A percentile compares a stretch with the other conserved stretches of the same genome.
These are phyloP conservation scores for Drosophila setosimentum DNA, from an alignment of 2,888 invertebrate species.

Conservation along the genomic window DNA sequence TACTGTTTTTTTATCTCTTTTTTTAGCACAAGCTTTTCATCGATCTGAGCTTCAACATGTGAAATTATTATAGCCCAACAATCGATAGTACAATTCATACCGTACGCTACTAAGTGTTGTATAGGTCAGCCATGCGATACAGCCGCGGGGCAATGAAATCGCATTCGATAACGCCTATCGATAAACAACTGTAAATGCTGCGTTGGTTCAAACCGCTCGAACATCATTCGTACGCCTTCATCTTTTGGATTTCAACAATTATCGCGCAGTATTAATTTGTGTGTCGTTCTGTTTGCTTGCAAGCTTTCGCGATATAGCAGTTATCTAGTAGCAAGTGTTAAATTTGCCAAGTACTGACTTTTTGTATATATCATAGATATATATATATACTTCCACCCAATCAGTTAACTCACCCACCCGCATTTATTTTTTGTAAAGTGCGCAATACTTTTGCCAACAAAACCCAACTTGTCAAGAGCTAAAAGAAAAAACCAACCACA, in stretches of 20 bases:
- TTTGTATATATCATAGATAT: slow-evolving; percentile 38
- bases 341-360: slow-evolving; percentile 45
- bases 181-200: slow-evolving; percentile 12
- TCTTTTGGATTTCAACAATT: slow-evolving; percentile 50
- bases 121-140: slow-evolving; percentile 25
- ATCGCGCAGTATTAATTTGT: slow-evolving; percentile 66
- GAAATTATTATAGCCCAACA: not conserved
- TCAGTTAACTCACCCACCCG: slow-evolving; percentile 47
- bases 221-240: slow-evolving; percentile 46
- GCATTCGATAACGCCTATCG: slow-evolving; percentile 40
- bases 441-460: slow-evolving; percentile 49
- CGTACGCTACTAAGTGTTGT: slow-evolving; percentile 13
- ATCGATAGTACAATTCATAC: slow-evolving; percentile 4
- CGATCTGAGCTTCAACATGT: not conserved
- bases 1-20: not conserved
- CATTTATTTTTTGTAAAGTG: slow-evolving; percentile 59
- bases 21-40: not conserved
- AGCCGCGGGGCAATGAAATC: not conserved
- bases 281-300: slow-evolving; percentile 65
- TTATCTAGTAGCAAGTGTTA: slow-evolving; percentile 42
- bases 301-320: slow-evolving; percentile 52
- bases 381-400: slow-evolving; percentile 34
- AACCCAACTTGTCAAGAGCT: slow-evolving; percentile 29
- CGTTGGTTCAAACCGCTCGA: slow-evolving; percentile 20
- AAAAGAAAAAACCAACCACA: slow-evolving; percentile 22